These are phyloP conservation scores for Hystrix brachyura DNA, from an alignment of 2,113 vertebrate genomes.

Conservation along the genomic window DNA sequence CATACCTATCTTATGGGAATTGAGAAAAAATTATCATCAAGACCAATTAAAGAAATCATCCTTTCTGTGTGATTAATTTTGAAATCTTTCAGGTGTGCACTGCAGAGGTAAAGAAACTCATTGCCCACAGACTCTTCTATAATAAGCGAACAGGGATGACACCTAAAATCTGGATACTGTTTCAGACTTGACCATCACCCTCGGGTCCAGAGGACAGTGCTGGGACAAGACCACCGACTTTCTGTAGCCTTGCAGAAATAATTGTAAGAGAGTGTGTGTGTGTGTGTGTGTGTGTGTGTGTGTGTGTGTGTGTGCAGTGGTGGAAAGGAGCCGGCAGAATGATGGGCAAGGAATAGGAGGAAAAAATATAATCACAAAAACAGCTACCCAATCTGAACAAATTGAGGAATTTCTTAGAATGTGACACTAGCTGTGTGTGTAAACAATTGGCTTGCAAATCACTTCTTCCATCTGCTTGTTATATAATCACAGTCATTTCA, in stretches of 20 bases:
- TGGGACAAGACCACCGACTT: neutral
- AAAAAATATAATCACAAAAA: slow-evolving; percentile 14
- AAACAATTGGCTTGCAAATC: slow-evolving; percentile 44
- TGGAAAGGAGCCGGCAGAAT: neutral
- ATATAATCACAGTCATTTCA: slow-evolving; percentile 55
- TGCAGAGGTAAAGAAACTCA: neutral
- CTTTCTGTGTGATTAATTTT: neutral
- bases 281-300: neutral
- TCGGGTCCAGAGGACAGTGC: neutral
- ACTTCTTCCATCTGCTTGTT: neutral
- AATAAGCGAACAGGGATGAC: neutral
- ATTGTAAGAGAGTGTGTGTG: neutral
- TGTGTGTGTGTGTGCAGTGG: neutral
- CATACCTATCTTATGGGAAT: neutral
- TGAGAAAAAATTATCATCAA: slow-evolving; percentile 41
- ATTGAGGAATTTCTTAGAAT: neutral
- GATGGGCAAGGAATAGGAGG: neutral
- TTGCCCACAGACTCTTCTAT: neutral
- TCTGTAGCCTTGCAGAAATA: neutral
- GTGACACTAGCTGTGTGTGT: neutral
- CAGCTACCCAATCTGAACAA: neutral
- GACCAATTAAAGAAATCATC: neutral
- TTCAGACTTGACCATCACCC: neutral
- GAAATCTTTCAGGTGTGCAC: neutral
- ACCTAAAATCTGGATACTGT: neutral